These are phyloP conservation scores for Protodeltote pygarga DNA, from an alignment of 2,888 invertebrate species.

Conservation along the genomic window DNA sequence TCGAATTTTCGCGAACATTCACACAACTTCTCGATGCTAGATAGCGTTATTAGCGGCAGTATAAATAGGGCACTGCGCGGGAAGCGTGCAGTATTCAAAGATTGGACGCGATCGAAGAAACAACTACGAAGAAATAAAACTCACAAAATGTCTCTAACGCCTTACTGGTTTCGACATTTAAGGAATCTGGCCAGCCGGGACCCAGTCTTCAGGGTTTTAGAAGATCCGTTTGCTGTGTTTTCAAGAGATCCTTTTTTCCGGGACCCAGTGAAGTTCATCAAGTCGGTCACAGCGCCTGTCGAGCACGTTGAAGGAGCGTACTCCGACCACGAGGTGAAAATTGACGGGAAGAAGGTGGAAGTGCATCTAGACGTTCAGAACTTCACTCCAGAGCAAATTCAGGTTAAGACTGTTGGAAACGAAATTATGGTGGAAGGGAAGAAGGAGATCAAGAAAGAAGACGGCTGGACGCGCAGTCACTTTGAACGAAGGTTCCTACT, in stretches of 20 bases:
- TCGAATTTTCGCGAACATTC: slow-evolving; percentile 68
- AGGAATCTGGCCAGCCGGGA: slow-evolving; percentile 72
- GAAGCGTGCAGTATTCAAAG: slow-evolving; percentile 33
- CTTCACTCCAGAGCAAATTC: slow-evolving; percentile 92
- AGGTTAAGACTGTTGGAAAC: slow-evolving; percentile 92
- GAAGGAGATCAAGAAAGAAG: slow-evolving; percentile 92
- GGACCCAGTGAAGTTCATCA: slow-evolving; percentile 71
- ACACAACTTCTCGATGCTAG: slow-evolving; percentile 63
- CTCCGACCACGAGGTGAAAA: slow-evolving; percentile 85
- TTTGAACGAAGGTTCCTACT: slow-evolving; percentile 91
- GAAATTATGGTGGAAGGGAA: slow-evolving; percentile 92
- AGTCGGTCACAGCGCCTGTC: slow-evolving; percentile 59
- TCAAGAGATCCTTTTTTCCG: slow-evolving; percentile 77
- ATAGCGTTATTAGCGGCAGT: slow-evolving; percentile 56
- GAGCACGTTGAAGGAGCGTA: slow-evolving; percentile 81
- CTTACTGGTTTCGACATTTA: slow-evolving; percentile 80
- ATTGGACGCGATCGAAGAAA: slow-evolving; percentile 12
- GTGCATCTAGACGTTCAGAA: slow-evolving; percentile 92
- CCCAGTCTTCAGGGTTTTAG: slow-evolving; percentile 66
- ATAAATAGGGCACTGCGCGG: slow-evolving; percentile 63
- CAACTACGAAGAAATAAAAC: slow-evolving; percentile 9
- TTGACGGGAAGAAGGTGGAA: slow-evolving; percentile 90
- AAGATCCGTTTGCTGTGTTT: slow-evolving; percentile 73
- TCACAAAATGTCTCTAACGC: slow-evolving; percentile 73
- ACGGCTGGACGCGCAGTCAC: slow-evolving; percentile 91